Evolutionary conservation across 1,140 invertebrate genomes (phyloP).

Genomic region (Aphaenogaster floridana): DNA sequence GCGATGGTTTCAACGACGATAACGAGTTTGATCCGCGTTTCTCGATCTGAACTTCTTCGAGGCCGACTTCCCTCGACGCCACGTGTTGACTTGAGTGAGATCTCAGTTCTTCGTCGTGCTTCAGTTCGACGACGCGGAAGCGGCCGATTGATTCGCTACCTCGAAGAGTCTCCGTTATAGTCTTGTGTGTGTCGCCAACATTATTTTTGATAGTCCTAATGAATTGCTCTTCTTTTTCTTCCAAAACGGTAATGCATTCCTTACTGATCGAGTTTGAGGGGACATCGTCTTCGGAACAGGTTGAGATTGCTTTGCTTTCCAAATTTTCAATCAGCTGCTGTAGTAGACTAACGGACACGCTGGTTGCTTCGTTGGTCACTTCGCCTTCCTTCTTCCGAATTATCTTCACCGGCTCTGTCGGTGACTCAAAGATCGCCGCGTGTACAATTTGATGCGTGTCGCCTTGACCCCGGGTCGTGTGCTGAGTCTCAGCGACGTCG

Average conservation of each 20-base stretch:
- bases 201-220: slow-evolving; percentile 72
- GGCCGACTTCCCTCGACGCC: slow-evolving; percentile 1
- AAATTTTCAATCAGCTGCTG: slow-evolving; percentile 75
- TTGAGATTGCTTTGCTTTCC: slow-evolving; percentile 44
- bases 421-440: slow-evolving; percentile 45
- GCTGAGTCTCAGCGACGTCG: slow-evolving; percentile 21
- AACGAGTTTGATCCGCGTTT: slow-evolving; percentile 19
- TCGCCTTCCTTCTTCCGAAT: slow-evolving; percentile 18
- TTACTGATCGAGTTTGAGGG: not conserved
- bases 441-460: slow-evolving; percentile 66
- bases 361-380: slow-evolving; percentile 36
- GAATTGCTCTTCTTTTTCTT: slow-evolving; percentile 75
- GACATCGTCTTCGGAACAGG: not conserved
- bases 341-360: slow-evolving; percentile 54
- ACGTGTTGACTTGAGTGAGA: slow-evolving; percentile 31
- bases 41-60: slow-evolving; percentile 56
- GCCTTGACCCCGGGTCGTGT: slow-evolving; percentile 69
- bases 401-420: not conserved
- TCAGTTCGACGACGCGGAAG: not conserved
- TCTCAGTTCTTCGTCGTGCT: slow-evolving; percentile 12
- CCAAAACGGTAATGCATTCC: slow-evolving; percentile 70
- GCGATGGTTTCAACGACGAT: not conserved
- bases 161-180: not conserved
- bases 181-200: not conserved
- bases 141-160: not conserved